phyloP scores from a whole-genome alignment of 2,113 vertebrate genomes.

The Sakesphorus luctuosus region DNA sequence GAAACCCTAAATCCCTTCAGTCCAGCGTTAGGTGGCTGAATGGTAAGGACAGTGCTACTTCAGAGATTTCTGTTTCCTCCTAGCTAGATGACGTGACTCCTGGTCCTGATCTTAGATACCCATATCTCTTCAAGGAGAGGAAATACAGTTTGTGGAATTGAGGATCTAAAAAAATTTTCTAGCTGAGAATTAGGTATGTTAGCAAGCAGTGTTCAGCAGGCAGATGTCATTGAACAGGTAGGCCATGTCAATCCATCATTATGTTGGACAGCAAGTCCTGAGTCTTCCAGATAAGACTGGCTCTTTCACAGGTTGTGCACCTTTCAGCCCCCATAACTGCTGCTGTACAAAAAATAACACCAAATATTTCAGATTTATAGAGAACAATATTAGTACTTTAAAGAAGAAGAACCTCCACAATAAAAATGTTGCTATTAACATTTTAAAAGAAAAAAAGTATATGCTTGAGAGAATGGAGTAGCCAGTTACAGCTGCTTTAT shows the following conservation, averaged over 20 bases:
- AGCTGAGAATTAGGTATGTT: not conserved
- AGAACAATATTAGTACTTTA: not conserved
- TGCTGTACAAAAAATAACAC: not conserved
- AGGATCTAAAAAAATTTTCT: not conserved
- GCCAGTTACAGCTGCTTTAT: not conserved
- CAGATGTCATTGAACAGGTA: not conserved
- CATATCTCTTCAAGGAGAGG: not conserved
- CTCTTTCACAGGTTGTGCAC: fast-evolving
- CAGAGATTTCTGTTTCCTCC: not conserved
- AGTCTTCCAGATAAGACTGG: not conserved
- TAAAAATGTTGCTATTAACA: not conserved
- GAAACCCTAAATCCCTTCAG: not conserved
- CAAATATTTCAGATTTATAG: not conserved
- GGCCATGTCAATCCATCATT: not conserved
- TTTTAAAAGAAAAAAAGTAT: not conserved
- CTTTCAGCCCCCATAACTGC: not conserved
- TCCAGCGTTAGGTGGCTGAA: not conserved
- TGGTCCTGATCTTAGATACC: not conserved
- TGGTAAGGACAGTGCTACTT: not conserved
- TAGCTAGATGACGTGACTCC: not conserved
- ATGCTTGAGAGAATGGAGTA: not conserved
- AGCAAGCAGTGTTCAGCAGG: not conserved
- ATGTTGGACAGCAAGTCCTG: not conserved
- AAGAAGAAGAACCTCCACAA: not conserved
- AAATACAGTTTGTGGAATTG: not conserved